Base-by-base conservation (phyloP, 37 sponge, comb jelly and placozoan species). In the Agelas oroides region DNA sequence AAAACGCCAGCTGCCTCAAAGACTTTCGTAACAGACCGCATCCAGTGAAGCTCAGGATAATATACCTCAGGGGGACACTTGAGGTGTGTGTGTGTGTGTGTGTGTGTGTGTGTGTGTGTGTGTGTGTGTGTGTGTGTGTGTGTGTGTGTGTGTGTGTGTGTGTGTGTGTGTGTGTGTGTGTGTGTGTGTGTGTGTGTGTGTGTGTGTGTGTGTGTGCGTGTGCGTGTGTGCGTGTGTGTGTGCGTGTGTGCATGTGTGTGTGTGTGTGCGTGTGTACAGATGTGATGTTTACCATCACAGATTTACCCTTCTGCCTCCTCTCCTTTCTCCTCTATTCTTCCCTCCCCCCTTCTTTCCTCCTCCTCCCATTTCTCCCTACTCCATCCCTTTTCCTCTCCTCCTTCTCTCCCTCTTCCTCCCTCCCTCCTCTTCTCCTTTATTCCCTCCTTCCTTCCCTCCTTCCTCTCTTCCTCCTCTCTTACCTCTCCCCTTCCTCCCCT, bases 21-120 rank as follows among this genome's bases (percentile, higher is more conserved):
- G 93, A 93, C 14, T 94, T 91, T 59, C 73, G 98, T 20, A 97
- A 97, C 68, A 69, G 90, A 3, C 93, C 93, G 15, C 63, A 93
- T 76, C 91, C 93, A 24, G 85, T 92, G 23, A 86, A 88, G 68
- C 30, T 90, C 31, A 68, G 79, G 55, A 61, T 97, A 46, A 74
- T 67, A 16, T 93, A 88, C 60, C 39, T 87, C 24, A 59, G 91
- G 15, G 71, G 73, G 1, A 77, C 63, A 0, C 71, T 97, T 23
- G 86, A 88, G 70, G 93, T 97, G 78, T 59, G 79, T 68, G 35
- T 77, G 24, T 71, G 20, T 71, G 53, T 35, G n/a, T n/a, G n/a
- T n/a, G n/a, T n/a, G n/a, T n/a, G n/a, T n/a, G n/a, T n/a, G n/a
- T n/a, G n/a, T 15, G 25, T 65, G 18, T 65, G 34, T 71, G 23